phyloP scores from a whole-genome alignment of 2,888 invertebrate species.

The Hyppa rectilinea region DNA sequence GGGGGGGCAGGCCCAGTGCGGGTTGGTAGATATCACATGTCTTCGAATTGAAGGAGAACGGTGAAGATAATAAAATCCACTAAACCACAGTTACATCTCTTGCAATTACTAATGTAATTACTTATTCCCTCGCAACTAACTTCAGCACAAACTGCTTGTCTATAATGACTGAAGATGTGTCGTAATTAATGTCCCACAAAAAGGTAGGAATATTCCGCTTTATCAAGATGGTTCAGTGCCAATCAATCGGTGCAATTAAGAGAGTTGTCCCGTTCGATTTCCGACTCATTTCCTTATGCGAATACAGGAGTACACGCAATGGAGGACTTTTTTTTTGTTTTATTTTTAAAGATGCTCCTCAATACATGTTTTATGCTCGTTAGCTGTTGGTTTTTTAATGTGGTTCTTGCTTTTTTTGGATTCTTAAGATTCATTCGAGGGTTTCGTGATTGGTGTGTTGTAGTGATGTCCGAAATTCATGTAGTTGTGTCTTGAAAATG shows the following conservation, averaged over 20 bases:
- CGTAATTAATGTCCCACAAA: constrained; percentile 61
- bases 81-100: constrained; percentile 25
- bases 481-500: not conserved
- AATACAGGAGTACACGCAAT: constrained; percentile 62
- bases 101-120: constrained; percentile 54
- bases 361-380: constrained; percentile 47
- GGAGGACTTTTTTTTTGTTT: constrained; percentile 29
- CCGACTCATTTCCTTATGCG: constrained; percentile 70
- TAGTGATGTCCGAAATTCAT: constrained; percentile 31
- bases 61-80: constrained; percentile 14
- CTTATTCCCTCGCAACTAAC: constrained; percentile 43
- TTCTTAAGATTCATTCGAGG: constrained; percentile 4
- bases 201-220: constrained; percentile 48
- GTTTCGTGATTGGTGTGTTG: constrained; percentile 11
- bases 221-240: constrained; percentile 66
- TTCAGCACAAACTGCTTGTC: constrained; percentile 43
- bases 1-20: too few relatives aligned
- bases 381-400: constrained; percentile 43
- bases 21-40: too few relatives aligned
- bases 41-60: too few relatives aligned
- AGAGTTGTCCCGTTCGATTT: constrained; percentile 65
- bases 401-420: constrained; percentile 6
- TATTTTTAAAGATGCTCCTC: constrained; percentile 34
- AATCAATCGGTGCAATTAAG: constrained; percentile 74
- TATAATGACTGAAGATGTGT: constrained; percentile 60